phyloP scores from a whole-genome alignment of 2,888 invertebrate genomes.

The Linhomoeus sp. region DNA sequence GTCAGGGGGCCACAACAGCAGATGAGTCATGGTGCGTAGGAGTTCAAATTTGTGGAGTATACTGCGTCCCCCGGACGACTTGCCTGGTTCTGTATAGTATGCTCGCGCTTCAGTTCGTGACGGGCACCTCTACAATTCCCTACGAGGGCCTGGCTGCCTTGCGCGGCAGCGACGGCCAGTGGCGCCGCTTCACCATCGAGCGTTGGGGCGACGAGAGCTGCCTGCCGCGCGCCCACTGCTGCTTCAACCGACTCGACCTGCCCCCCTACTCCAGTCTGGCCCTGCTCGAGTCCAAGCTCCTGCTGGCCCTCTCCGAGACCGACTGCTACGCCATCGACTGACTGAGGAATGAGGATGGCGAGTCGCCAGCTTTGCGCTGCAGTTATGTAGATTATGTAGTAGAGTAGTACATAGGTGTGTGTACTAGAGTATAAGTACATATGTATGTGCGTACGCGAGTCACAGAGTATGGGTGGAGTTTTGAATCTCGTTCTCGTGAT shows the following conservation, averaged over 20 bases:
- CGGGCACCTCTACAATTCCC: constrained; percentile 89
- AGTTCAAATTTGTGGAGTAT: too few species aligned
- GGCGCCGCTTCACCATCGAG: constrained; percentile 75
- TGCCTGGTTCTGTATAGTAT: too few species aligned
- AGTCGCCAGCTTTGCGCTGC: too few species aligned
- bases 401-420: too few species aligned
- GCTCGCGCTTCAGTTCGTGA: constrained; percentile 50
- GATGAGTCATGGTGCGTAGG: too few species aligned
- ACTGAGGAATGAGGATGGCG: not conserved
- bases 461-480: too few species aligned
- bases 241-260: constrained; percentile 87
- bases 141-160: constrained; percentile 90
- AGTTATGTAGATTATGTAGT: too few species aligned
- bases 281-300: constrained; percentile 67
- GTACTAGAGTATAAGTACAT: too few species aligned
- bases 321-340: constrained; percentile 86
- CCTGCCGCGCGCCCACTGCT: constrained; percentile 72
- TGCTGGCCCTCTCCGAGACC: constrained; percentile 82
- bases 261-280: constrained; percentile 85
- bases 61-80: too few species aligned
- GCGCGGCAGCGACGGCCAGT: constrained; percentile 78
- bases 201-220: constrained; percentile 55
- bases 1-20: too few species aligned
- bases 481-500: too few species aligned
- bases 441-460: too few species aligned